Evolutionary conservation across 2,888 invertebrate species (phyloP).

Genomic region (Eristalinus sepulchralis): DNA sequence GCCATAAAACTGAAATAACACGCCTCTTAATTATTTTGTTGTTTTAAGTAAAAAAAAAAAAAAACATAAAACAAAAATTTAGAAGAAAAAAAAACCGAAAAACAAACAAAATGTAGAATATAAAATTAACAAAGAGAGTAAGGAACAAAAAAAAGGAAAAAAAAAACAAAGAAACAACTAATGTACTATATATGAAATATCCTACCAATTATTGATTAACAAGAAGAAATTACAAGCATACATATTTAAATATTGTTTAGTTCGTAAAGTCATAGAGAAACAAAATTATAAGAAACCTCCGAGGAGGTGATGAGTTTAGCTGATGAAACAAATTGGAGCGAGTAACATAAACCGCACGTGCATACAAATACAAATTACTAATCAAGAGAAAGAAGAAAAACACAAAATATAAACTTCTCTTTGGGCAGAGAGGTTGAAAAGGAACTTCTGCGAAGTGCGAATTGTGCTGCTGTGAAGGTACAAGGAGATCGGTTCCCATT

Average conservation of each 20-base stretch:
- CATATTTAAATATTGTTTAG: slow-evolving; percentile 23
- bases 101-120: slow-evolving; percentile 2
- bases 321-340: background rate
- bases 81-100: background rate
- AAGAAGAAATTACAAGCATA: background rate
- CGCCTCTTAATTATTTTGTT: slow-evolving; percentile 4
- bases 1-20: background rate
- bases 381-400: background rate
- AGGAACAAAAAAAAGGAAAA: background rate
- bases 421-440: background rate
- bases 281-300: background rate
- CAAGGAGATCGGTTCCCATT: too few relatives aligned
- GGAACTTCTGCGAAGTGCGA: background rate
- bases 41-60: background rate
- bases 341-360: background rate
- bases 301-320: background rate
- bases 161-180: background rate
- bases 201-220: slow-evolving; percentile 55
- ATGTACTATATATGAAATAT: slow-evolving; percentile 49
- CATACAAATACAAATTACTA: slow-evolving; percentile 14
- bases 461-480: background rate
- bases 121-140: slow-evolving; percentile 1
- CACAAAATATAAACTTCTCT: background rate
- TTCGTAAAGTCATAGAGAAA: background rate
- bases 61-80: background rate